phyloP scores from a whole-genome alignment of 2,888 invertebrate genomes.

The Oeneis ivallda region DNA sequence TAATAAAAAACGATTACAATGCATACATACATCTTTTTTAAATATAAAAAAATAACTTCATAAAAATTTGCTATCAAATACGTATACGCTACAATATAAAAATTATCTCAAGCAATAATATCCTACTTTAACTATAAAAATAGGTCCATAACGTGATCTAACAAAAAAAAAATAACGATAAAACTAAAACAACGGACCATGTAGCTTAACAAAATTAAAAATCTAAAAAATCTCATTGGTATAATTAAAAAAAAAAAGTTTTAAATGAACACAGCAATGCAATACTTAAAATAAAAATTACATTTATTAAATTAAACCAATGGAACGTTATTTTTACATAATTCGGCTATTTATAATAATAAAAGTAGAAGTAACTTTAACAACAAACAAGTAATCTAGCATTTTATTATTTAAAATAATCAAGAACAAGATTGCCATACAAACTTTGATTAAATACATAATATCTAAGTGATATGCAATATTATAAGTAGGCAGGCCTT shows the following conservation, averaged over 20 bases:
- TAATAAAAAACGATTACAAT: conserved; percentile 53
- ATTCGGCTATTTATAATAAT: conserved; percentile 5
- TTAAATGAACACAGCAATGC: background rate
- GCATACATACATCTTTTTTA: conserved; percentile 51
- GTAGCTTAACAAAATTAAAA: conserved; percentile 7
- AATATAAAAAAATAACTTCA: conserved; percentile 56
- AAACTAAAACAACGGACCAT: background rate
- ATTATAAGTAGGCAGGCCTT: conserved; percentile 77
- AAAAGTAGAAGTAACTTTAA: conserved; percentile 39
- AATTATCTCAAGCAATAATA: conserved; percentile 44
- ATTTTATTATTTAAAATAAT: conserved; percentile 41
- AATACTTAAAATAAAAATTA: background rate
- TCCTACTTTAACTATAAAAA: conserved; percentile 35
- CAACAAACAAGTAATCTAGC: conserved; percentile 38
- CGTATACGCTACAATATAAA: conserved; percentile 56
- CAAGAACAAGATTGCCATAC: conserved; percentile 36
- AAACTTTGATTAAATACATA: conserved; percentile 49
- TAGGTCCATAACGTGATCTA: conserved; percentile 26
- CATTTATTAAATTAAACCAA: background rate
- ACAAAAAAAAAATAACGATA: conserved; percentile 21
- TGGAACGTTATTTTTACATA: background rate
- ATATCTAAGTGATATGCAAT: conserved; percentile 79
- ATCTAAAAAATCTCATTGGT: conserved; percentile 12
- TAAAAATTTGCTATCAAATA: conserved; percentile 66
- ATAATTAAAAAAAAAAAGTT: background rate